Evolutionary conservation across 2,797 vertebrate species (phyloP).

Genomic region (Pangasius sanitwongsei): DNA sequence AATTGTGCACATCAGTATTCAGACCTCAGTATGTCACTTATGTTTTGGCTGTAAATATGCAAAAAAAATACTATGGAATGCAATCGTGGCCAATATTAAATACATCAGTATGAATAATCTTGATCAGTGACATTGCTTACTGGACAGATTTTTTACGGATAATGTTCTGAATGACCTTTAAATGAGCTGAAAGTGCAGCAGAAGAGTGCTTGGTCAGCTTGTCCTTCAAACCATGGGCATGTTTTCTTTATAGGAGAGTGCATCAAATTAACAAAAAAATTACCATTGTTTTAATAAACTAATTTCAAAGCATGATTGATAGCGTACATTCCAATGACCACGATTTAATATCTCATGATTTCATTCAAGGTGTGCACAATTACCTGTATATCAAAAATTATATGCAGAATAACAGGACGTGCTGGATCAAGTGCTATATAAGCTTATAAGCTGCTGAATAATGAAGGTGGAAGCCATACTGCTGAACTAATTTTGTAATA

Average conservation of each 20-base stretch:
- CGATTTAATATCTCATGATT: neutral
- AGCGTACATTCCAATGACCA: too few relatives aligned
- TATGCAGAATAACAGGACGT: neutral
- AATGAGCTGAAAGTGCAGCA: neutral
- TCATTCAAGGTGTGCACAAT: neutral
- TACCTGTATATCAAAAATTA: too few relatives aligned
- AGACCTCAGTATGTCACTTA: neutral
- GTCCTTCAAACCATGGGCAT: too few relatives aligned
- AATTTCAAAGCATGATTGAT: too few relatives aligned
- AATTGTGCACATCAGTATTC: neutral
- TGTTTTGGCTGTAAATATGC: neutral
- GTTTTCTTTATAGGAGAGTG: too few relatives aligned
- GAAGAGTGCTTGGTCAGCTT: neutral
- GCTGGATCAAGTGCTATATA: neutral
- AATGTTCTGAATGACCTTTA: neutral
- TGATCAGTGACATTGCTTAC: neutral
- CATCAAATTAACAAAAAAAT: too few relatives aligned
- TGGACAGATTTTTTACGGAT: neutral
- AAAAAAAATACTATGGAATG: neutral
- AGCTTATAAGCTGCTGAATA: neutral
- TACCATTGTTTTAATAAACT: too few relatives aligned
- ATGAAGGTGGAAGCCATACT: neutral
- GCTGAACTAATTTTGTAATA: neutral
- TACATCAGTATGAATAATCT: neutral
- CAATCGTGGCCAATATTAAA: neutral